These are phyloP conservation scores for Leucophenga varia DNA, from an alignment of 1,140 invertebrate species.

Conservation along the genomic window DNA sequence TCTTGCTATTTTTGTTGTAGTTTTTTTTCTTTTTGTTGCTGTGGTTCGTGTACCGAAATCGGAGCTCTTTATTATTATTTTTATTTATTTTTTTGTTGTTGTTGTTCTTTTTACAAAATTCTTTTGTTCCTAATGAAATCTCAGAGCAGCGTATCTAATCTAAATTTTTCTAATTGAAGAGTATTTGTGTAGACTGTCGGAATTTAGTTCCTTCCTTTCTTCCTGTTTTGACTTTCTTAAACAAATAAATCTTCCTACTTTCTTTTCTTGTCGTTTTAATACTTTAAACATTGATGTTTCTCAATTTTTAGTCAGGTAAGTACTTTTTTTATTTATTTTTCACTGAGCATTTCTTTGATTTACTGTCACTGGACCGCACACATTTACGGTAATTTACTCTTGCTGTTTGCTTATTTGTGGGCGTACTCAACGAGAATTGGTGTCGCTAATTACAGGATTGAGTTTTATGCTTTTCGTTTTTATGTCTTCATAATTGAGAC, in stretches of 20 bases:
- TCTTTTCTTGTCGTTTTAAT: too few species aligned
- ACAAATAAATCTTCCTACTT: constrained; percentile 27
- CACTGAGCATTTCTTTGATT: not conserved
- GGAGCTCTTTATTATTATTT: constrained; percentile 14
- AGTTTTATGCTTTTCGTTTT: constrained; percentile 40
- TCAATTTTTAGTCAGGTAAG: not conserved
- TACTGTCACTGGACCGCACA: constrained; percentile 31
- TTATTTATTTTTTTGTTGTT: too few species aligned
- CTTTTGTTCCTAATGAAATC: constrained; percentile 23
- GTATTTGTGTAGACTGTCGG: constrained; percentile 5
- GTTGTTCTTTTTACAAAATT: too few species aligned
- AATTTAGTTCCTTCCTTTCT: too few species aligned
- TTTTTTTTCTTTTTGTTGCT: too few species aligned
- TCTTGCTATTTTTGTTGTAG: too few species aligned
- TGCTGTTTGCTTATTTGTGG: constrained; percentile 3
- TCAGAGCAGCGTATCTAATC: constrained; percentile 34
- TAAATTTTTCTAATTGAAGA: constrained; percentile 28
- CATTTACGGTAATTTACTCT: constrained; percentile 8
- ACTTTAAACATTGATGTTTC: constrained; percentile 20
- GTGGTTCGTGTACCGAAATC: constrained; percentile 30
- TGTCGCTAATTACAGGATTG: constrained; percentile 50
- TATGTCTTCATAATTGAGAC: constrained; percentile 47
- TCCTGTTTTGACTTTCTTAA: constrained; percentile 30
- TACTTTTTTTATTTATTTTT: too few species aligned
- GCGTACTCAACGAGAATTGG: constrained; percentile 40